phyloP scores from a whole-genome alignment of 2,797 vertebrate genomes.

The Fistularia commersonii region DNA sequence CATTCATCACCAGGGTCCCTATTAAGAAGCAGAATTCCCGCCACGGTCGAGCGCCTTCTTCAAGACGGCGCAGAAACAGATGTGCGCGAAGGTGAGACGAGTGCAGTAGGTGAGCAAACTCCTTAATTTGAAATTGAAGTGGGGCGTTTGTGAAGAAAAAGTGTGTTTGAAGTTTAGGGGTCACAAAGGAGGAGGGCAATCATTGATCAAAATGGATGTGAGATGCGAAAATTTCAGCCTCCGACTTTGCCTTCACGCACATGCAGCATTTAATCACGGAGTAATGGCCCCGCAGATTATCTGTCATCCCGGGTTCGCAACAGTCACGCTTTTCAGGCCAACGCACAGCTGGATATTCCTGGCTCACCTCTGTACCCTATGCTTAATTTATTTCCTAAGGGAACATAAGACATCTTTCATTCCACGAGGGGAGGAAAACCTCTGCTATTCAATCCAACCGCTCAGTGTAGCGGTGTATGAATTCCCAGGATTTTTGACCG shows the following conservation, averaged over 20 bases:
- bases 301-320: conserved; percentile 42
- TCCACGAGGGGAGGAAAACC: conserved; percentile 12
- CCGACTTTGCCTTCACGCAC: conserved; percentile 39
- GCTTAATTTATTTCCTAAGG: conserved; percentile 46
- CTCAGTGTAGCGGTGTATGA: not conserved
- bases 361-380: conserved; percentile 54
- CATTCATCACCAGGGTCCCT: conserved; percentile 72
- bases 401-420: conserved; percentile 25
- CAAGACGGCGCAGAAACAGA: conserved; percentile 70
- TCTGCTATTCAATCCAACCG: not conserved
- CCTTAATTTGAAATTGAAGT: conserved; percentile 28
- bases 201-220: conserved; percentile 7
- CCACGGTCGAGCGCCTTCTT: conserved; percentile 61
- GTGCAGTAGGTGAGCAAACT: conserved; percentile 34
- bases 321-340: conserved; percentile 40
- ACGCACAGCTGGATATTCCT: conserved; percentile 50
- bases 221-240: conserved; percentile 7
- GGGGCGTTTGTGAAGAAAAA: conserved; percentile 8
- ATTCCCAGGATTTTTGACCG: conserved; percentile 3
- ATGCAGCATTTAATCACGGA: conserved; percentile 49
- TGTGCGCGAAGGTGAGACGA: conserved; percentile 50
- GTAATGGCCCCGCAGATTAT: conserved; percentile 49
- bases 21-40: conserved; percentile 50
- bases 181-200: conserved; percentile 9
- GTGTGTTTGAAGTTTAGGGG: conserved; percentile 16